phyloP scores from a whole-genome alignment of 2,797 vertebrate genomes.

The Sorex maritimensis region DNA sequence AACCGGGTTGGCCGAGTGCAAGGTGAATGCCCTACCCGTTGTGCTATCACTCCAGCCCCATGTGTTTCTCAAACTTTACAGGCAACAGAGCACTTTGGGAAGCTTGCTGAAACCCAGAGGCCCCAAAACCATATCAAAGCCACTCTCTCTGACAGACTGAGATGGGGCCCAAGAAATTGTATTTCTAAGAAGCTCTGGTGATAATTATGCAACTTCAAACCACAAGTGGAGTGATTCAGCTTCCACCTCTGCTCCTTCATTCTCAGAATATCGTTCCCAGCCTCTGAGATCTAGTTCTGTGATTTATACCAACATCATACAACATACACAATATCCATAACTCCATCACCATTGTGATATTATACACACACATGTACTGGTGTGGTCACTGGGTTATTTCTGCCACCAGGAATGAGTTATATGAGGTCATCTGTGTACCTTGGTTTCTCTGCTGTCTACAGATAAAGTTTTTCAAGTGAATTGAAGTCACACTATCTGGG shows the following conservation, averaged over 20 bases:
- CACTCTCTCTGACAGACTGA: too few relatives aligned
- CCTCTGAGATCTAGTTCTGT: not conserved
- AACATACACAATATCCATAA: rapidly evolving
- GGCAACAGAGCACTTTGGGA: not conserved
- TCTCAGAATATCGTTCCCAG: not conserved
- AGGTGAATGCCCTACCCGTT: too few relatives aligned
- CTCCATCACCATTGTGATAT: rapidly evolving
- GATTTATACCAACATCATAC: rapidly evolving
- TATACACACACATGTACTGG: not conserved
- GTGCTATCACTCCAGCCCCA: too few relatives aligned
- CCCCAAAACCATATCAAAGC: too few relatives aligned
- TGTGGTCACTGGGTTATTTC: not conserved
- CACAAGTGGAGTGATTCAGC: rapidly evolving
- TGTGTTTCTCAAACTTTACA: not conserved
- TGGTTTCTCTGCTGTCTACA: not conserved
- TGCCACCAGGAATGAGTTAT: not conserved
- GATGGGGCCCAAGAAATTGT: not conserved
- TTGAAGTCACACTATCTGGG: not conserved
- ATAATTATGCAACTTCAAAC: too few relatives aligned
- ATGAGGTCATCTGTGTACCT: rapidly evolving
- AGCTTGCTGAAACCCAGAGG: not conserved
- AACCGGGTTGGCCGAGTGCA: too few relatives aligned
- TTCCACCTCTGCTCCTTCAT: not conserved
- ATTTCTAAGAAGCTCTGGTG: not conserved
- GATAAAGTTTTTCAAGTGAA: not conserved